Base-by-base conservation (phyloP, 1,140 invertebrate species). In the Temnothorax longispinosus region DNA sequence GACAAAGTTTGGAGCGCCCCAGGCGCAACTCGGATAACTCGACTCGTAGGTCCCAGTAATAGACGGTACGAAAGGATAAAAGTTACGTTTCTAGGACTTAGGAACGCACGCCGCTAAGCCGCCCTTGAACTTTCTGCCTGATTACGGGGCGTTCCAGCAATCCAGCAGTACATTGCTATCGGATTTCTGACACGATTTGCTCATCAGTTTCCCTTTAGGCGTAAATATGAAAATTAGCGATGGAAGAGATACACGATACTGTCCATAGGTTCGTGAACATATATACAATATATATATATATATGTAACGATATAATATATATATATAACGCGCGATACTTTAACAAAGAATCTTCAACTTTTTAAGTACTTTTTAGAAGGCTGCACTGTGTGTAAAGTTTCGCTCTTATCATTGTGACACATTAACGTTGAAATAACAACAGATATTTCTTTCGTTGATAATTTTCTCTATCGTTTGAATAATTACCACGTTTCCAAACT, bases 1-100 rank as follows among this genome's bases (percentile, higher is more conserved):
- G 90, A 90, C 85, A 88, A 90, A 90, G 90, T 92, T 87, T 72
- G 80, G 71, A 76, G 82, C 88, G 88, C 87, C 88, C 78, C 85
- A 87, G 88, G 88, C 88, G 88, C 87, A 80, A 92, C 84, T 81
- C 82, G 81, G 80, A 87, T 85, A 85, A 90, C 84, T 87, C 74
- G 77, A 90, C 86, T 87, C 62, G 67, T 85, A 90, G 90, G 87
- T 87, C 88, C 72, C 85, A 62, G 56, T 85, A 86, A 87, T 86
- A 87, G 72, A 84, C 87, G 89, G 74, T 52, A 75, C 80, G 72
- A 78, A 82, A 86, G 89, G 89, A 90, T 88, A 88, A 90, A 90
- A 91, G 85, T 89, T 88, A 47, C 76, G 6, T 85, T 65, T 85
- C 41, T 81, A 65, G 85, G 60, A 82, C 38, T 77, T 72, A 80